phyloP scores from a whole-genome alignment of 1,140 invertebrate species.

The Papilio polytes region DNA sequence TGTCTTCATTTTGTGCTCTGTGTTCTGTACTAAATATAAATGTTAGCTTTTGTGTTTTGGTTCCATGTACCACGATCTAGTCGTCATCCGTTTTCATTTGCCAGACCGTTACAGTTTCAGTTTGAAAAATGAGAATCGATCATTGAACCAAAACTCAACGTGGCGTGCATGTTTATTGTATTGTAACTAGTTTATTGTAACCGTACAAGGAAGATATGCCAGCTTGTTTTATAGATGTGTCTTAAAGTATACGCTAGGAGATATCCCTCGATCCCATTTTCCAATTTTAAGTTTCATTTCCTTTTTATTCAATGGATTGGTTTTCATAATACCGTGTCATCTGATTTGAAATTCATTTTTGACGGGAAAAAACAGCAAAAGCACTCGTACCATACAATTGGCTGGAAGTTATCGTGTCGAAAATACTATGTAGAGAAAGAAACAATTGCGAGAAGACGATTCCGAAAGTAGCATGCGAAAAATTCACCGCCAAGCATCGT shows the following conservation, averaged over 20 bases:
- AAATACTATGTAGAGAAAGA: slow-evolving; percentile 49
- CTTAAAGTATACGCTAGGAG: slow-evolving; percentile 73
- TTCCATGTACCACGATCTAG: slow-evolving; percentile 68
- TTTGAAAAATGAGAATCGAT: slow-evolving; percentile 60
- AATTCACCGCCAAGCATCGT: slow-evolving; percentile 40
- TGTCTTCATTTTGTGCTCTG: slow-evolving; percentile 82
- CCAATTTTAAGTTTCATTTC: slow-evolving; percentile 64
- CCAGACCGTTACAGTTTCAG: slow-evolving; percentile 57
- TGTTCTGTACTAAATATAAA: slow-evolving; percentile 81
- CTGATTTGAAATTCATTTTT: slow-evolving; percentile 28
- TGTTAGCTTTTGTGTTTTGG: slow-evolving; percentile 83
- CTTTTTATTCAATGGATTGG: slow-evolving; percentile 47
- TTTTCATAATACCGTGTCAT: slow-evolving; percentile 34
- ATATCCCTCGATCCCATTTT: slow-evolving; percentile 70
- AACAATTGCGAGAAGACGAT: slow-evolving; percentile 49
- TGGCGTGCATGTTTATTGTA: slow-evolving; percentile 80
- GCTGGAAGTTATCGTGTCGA: slow-evolving; percentile 57
- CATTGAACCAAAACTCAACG: slow-evolving; percentile 82
- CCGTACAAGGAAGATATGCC: slow-evolving; percentile 70
- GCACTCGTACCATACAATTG: slow-evolving; percentile 55
- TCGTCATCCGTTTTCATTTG: slow-evolving; percentile 56
- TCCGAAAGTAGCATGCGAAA: slow-evolving; percentile 49
- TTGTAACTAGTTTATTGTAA: slow-evolving; percentile 78
- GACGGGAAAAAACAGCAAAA: slow-evolving; percentile 32
- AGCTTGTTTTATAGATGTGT: slow-evolving; percentile 82